Evolutionary conservation across 2,888 invertebrate species (phyloP), one percentile per base, ranked within the genome.

Genomic region (Drosophila subsilvestris): DNA sequence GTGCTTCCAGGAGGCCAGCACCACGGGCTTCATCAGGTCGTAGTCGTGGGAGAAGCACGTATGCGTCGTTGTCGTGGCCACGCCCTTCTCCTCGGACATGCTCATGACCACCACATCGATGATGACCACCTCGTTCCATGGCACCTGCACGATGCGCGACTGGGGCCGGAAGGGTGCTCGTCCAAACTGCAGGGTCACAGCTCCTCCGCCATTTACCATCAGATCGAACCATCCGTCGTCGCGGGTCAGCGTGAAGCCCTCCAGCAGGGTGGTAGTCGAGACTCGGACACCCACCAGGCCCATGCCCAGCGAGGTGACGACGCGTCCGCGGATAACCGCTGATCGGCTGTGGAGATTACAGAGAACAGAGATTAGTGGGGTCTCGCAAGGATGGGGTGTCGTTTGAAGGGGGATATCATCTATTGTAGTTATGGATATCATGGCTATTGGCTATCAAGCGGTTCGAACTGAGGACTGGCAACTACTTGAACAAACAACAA

Each of bases 181-280:
- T 65, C 98, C 98, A 90, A 99, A 99, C 91, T 98, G 97, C 56
- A 99, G 93, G 0, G 97, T 98, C 3, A 99, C 97, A 1, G 98
- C 98, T 0, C 98, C 98, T 1, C 99, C 99, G n/a, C 99, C 99
- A 92, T 99, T 99, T 17, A 99, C 99, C 90, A 99, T 94, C 56
- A 99, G 94, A 93, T 99, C 99, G 93, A 99, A 99, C 97, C 97
- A 97, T 55, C 98, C 98, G 86, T 97, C 97, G 79, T 97, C 97
- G 68, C 97, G 93, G 3, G 98, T 98, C 66, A 98, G 92, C 0
- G 99, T 99, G 93, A 98, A 98, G 14, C 99, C 99, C 93, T 98
- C 98, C 53, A 97, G 94, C n/a, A 98, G 96, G 5, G 97, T 97
- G 63, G 96, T 96, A 48, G 99, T 98, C 75, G 97, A 97, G 5